A percentile compares a stretch with the other conserved stretches of the same genome.
Evolutionary conservation across 2,113 vertebrate genomes (phyloP).

Genomic region (Oceanodroma tethys): DNA sequence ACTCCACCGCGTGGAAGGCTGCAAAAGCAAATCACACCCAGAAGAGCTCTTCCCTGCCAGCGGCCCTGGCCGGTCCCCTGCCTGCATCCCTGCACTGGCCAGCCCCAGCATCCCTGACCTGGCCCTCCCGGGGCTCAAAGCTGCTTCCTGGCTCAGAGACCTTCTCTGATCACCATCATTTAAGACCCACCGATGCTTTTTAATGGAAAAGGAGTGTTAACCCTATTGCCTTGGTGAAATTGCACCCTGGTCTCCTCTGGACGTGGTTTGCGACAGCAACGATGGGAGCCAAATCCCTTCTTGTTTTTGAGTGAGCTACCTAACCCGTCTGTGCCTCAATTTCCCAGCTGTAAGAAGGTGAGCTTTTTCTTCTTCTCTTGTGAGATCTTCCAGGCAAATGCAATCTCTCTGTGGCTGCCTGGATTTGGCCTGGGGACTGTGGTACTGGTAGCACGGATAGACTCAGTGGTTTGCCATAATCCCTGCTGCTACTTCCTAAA

Average conservation of each 20-base stretch:
- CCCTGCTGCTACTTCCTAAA: slow-evolving; percentile 1
- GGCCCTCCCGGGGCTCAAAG: accelerated
- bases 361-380: background rate
- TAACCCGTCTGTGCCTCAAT: background rate
- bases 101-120: background rate
- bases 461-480: background rate
- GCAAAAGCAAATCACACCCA: slow-evolving; percentile 21
- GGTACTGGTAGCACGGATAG: background rate
- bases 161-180: background rate
- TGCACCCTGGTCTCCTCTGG: background rate
- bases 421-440: background rate
- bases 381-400: background rate
- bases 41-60: background rate
- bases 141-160: accelerated
- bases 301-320: background rate
- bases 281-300: background rate
- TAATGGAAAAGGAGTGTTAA: background rate
- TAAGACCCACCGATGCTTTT: background rate
- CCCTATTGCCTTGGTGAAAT: background rate
- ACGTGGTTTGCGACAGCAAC: accelerated
- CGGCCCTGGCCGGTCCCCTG: background rate
- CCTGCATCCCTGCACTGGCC: background rate
- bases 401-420: background rate
- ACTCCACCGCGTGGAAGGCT: background rate
- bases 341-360: background rate